phyloP scores from a whole-genome alignment of 53 echinoderm and acorn worm genomes.

The Apostichopus leukothele region DNA sequence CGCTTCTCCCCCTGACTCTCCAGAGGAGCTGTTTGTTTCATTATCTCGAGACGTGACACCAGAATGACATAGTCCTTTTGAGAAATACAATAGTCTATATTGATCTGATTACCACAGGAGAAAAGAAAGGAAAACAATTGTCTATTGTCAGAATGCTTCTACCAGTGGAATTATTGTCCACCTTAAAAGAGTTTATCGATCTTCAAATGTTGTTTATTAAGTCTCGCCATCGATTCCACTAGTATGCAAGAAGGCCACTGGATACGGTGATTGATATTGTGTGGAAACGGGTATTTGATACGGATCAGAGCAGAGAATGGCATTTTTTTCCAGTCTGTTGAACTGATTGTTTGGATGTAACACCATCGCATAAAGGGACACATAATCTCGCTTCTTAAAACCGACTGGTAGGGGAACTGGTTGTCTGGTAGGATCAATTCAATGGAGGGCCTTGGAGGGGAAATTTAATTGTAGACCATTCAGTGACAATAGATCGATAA shows the following conservation, averaged over 20 bases:
- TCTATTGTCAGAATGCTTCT: background rate
- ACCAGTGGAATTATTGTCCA: too few species aligned
- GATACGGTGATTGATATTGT: background rate
- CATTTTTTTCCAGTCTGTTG: slow-evolving; percentile 7
- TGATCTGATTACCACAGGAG: background rate
- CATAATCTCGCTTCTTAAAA: background rate
- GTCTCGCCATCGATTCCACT: background rate
- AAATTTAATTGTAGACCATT: too few species aligned
- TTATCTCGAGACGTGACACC: too few species aligned
- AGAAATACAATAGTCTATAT: slow-evolving; percentile 5
- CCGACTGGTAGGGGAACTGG: background rate
- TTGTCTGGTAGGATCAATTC: background rate
- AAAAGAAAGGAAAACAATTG: background rate
- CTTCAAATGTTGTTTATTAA: background rate
- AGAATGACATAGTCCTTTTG: background rate
- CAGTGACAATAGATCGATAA: too few species aligned
- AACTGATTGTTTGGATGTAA: background rate
- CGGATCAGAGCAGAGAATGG: background rate
- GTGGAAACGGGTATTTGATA: slow-evolving; percentile 4
- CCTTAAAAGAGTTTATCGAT: too few species aligned
- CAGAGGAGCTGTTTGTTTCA: too few species aligned
- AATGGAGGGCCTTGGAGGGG: background rate
- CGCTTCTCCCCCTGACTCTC: too few species aligned
- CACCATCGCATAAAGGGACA: slow-evolving; percentile 17
- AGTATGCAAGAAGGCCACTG: background rate